Base-by-base conservation (phyloP, 2,797 vertebrate species). In the Acrossocheilus fasciatus region DNA sequence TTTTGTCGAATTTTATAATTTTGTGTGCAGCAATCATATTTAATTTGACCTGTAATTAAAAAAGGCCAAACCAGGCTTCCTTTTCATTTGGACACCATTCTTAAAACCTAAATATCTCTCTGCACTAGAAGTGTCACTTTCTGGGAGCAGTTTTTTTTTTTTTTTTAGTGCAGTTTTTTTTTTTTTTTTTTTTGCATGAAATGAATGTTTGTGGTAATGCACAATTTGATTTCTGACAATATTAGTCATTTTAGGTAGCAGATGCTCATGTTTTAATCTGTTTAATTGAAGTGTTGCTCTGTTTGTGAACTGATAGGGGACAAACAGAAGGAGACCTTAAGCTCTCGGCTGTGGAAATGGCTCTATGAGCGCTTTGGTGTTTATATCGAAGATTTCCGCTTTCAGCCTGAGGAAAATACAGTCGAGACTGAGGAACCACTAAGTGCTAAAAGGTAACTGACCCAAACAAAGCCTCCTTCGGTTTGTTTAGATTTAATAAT, bases 361-460 rank as follows among this genome's bases (percentile, higher is more conserved):
- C 93, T 99, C 79, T 95, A 94, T 1, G 95, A 97, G 23, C 95
- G 91, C 54, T 97, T 97, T 17, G 97, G 96, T 15, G 96, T 96
- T 83, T 98, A 98, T 41, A 93, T 98, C 2, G 97, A 99, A 74
- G 97, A 99, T 90, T 99, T 99, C 90, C 96, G 97, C 87, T 97
- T 99, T 92, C 97, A 99, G 80, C 97, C 97, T 0, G 98, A 98
- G 91, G 98, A 98, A 91, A 96, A 91, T 80, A 94, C 95, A 1
- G 95, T 96, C 78, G 97, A 98, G 95, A 91, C 96, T 0, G 97
- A 98, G 89, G 97, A 98, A 86, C 97, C 97, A 4, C 95, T 98
- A 84, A 98, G 97, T 83, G 97, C 96, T 89, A 97, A 96, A 95
- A 96, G 97, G 97, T 97, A 92, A 87, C 3, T 50, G 62, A 54